Percentiles rank a stretch among this genome's conserved stretches.
phyloP scores from a whole-genome alignment of 2,888 invertebrate genomes.

The Ischnus inquisitorius region DNA sequence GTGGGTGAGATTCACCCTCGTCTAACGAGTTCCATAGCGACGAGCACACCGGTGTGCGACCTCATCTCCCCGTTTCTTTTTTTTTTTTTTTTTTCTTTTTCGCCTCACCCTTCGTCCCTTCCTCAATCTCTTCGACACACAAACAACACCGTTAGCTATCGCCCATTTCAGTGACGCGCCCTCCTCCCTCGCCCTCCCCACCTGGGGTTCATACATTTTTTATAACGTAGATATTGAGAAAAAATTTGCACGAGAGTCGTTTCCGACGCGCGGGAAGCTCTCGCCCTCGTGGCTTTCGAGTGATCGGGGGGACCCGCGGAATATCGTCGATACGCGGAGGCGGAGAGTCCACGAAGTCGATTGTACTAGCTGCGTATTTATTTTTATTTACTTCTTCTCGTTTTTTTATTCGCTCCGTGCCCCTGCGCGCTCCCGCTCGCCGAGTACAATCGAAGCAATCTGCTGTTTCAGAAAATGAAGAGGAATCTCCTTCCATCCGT shows the following conservation, averaged over 20 bases:
- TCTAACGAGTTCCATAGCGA: slow-evolving; percentile 60
- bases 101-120: slow-evolving; percentile 19
- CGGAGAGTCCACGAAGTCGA: neutral
- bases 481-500: slow-evolving; percentile 20
- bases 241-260: slow-evolving; percentile 70
- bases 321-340: slow-evolving; percentile 39
- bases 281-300: slow-evolving; percentile 35
- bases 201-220: slow-evolving; percentile 68
- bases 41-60: slow-evolving; percentile 42
- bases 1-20: slow-evolving; percentile 55
- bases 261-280: slow-evolving; percentile 23
- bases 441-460: slow-evolving; percentile 37
- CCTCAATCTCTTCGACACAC: slow-evolving; percentile 47
- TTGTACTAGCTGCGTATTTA: neutral
- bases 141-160: slow-evolving; percentile 55
- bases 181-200: neutral
- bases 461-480: slow-evolving; percentile 47
- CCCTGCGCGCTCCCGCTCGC: slow-evolving; percentile 21
- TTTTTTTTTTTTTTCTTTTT: neutral
- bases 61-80: slow-evolving; percentile 39
- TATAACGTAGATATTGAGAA: slow-evolving; percentile 68
- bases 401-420: neutral
- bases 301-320: slow-evolving; percentile 39
- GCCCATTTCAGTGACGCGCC: slow-evolving; percentile 37
- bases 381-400: neutral